Conservation (phyloP, 2,797 vertebrate species). For the Lepilemur septentrionalis region DNA sequence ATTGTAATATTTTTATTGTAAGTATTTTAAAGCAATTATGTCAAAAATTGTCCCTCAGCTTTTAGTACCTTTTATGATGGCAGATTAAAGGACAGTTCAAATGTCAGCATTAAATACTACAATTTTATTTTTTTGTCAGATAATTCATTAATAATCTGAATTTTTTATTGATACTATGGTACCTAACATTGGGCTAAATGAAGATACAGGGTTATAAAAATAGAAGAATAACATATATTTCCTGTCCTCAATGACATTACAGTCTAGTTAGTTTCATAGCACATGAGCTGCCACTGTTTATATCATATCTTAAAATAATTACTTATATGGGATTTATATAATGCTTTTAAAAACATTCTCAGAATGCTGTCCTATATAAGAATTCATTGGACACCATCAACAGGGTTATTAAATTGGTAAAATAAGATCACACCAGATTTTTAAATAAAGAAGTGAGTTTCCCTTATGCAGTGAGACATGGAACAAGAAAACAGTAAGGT, state of each 20-base stretch:
- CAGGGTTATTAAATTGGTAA: background rate
- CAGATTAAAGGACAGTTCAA: background rate
- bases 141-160: background rate
- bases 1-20: background rate
- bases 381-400: background rate
- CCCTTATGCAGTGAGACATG: background rate
- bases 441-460: slow-evolving; percentile 19
- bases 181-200: background rate
- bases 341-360: background rate
- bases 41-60: background rate
- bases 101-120: background rate
- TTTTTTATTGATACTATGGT: background rate
- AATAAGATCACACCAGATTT: background rate
- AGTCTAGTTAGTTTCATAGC: background rate
- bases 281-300: background rate
- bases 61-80: background rate
- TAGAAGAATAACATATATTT: background rate
- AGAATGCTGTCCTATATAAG: background rate
- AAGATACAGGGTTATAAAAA: background rate
- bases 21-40: background rate
- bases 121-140: background rate
- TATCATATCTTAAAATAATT: background rate
- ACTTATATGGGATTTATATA: background rate
- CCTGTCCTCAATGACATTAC: background rate
- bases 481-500: background rate